A percentile compares a stretch with the other conserved stretches of the same genome.
phyloP scores from a whole-genome alignment of 2,888 invertebrate genomes.

The Minunthozetes semirufus region DNA sequence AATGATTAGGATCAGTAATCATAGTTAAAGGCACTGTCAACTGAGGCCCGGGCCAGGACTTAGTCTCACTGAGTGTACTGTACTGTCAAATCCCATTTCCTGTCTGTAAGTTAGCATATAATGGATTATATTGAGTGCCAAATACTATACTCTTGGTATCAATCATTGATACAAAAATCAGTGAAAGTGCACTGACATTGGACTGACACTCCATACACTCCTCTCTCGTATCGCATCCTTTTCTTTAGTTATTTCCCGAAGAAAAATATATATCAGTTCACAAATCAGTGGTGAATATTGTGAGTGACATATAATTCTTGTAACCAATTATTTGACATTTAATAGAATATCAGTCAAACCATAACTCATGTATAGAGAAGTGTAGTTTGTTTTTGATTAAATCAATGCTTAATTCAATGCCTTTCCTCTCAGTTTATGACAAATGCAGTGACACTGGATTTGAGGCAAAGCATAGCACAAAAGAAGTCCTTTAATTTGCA shows the following conservation, averaged over 20 bases:
- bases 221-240: background rate
- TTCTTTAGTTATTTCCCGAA: background rate
- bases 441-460: background rate
- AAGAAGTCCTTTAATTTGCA: background rate
- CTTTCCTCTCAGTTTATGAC: too few relatives aligned
- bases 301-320: background rate
- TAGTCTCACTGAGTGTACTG: background rate
- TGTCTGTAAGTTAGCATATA: conserved; percentile 18
- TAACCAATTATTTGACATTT: conserved; percentile 2
- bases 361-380: background rate
- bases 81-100: conserved; percentile 25
- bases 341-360: background rate
- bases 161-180: conserved; percentile 1
- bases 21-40: background rate
- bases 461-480: background rate
- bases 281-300: background rate
- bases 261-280: background rate
- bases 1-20: conserved; percentile 12
- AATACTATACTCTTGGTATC: background rate
- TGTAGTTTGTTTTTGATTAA: background rate
- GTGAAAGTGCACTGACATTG: background rate
- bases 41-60: background rate
- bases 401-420: too few relatives aligned
- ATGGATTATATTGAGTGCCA: conserved; percentile 12
- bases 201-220: background rate